These are phyloP conservation scores for Limonius californicus DNA, from an alignment of 1,140 invertebrate genomes.

Conservation along the genomic window DNA sequence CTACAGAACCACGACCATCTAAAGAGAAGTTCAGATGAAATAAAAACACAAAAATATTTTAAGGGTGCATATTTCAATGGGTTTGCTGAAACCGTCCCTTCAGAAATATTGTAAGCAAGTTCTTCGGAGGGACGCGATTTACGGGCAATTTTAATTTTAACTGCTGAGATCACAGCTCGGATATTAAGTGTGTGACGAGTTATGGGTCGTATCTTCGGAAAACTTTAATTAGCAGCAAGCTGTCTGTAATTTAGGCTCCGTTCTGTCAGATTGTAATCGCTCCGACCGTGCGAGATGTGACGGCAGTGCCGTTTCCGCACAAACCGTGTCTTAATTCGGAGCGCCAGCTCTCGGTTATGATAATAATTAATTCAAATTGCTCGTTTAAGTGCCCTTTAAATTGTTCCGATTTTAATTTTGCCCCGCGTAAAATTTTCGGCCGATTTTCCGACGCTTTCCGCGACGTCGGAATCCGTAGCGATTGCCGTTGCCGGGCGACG, in stretches of 20 bases:
- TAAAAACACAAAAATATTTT: too few species aligned
- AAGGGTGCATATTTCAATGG: too few species aligned
- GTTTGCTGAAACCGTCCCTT: too few species aligned
- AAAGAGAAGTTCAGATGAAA: too few species aligned
- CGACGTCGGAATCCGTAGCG: too few species aligned
- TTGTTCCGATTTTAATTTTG: slow-evolving; percentile 6
- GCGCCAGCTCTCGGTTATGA: not conserved
- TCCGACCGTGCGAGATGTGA: slow-evolving; percentile 2
- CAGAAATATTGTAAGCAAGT: too few species aligned
- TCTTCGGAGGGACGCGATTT: not conserved
- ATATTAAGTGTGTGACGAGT: slow-evolving; percentile 10
- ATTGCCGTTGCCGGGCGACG: too few species aligned
- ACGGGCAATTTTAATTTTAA: slow-evolving; percentile 12
- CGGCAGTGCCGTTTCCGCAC: slow-evolving; percentile 2
- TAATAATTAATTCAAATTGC: slow-evolving; percentile 12
- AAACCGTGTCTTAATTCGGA: slow-evolving; percentile 5
- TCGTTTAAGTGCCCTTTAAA: slow-evolving; percentile 8
- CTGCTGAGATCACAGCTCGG: not conserved
- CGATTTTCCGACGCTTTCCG: too few species aligned
- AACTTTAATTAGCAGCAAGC: slow-evolving; percentile 11
- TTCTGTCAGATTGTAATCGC: slow-evolving; percentile 12
- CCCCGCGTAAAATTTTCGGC: not conserved
- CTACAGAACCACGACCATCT: too few species aligned
- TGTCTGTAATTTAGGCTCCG: slow-evolving; percentile 8
- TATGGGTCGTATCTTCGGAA: slow-evolving; percentile 14